A percentile compares a stretch with the other conserved stretches of the same genome.
Evolutionary conservation across 2,888 invertebrate genomes (phyloP).

Genomic region (Fragum sueziense): DNA sequence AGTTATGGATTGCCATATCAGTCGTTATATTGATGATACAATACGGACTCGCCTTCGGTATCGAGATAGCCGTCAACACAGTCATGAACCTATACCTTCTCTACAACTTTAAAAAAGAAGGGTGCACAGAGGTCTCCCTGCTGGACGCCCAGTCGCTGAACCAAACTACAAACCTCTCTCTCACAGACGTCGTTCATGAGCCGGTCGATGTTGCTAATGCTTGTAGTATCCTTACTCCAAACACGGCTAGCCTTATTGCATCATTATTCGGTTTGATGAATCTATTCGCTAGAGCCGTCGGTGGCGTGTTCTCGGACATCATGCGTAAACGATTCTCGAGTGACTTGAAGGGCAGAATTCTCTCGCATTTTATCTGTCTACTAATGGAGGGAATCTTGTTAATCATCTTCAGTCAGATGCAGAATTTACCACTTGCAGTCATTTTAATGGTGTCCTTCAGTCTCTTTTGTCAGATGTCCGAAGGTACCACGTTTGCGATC

Average conservation of each 20-base stretch:
- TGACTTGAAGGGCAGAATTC: conserved; percentile 21
- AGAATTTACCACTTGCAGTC: not conserved
- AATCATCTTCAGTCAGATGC: conserved; percentile 44
- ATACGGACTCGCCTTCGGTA: conserved; percentile 43
- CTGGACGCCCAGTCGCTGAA: not conserved
- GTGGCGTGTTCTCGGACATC: conserved; percentile 32
- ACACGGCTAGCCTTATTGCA: conserved; percentile 32
- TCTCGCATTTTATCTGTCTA: conserved; percentile 42
- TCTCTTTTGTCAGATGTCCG: conserved; percentile 35
- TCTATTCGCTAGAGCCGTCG: conserved; percentile 32
- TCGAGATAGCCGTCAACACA: conserved; percentile 39
- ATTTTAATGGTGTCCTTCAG: not conserved
- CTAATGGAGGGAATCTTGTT: conserved; percentile 38
- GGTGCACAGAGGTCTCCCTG: not conserved
- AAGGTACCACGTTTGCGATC: conserved; percentile 41
- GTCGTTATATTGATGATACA: conserved; percentile 29
- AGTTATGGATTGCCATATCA: conserved; percentile 6
- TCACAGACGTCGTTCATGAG: not conserved
- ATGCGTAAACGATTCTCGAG: conserved; percentile 15
- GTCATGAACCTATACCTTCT: conserved; percentile 42
- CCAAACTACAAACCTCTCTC: not conserved
- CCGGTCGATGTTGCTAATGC: not conserved
- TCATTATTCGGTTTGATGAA: conserved; percentile 40
- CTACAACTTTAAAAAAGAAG: conserved; percentile 37
- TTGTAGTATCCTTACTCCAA: conserved; percentile 32